A percentile compares a stretch with the other conserved stretches of the same genome.
Evolutionary conservation across 2,888 invertebrate genomes (phyloP).

Genomic region (Hylaea fasciaria): DNA sequence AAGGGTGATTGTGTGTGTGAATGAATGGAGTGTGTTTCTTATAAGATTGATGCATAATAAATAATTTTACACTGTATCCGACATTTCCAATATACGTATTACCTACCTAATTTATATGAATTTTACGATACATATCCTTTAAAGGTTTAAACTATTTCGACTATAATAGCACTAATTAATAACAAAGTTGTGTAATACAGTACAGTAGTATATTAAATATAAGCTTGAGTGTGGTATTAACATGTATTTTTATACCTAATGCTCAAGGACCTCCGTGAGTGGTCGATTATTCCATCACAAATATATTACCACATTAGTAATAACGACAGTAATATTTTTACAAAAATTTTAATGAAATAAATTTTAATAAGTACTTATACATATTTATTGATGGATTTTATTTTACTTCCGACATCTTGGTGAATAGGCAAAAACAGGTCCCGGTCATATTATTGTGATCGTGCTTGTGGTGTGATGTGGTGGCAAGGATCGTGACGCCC

Average conservation of each 20-base stretch:
- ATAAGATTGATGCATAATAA: conserved; percentile 35
- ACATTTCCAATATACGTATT: conserved; percentile 38
- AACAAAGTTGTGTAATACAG: conserved; percentile 37
- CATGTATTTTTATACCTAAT: conserved; percentile 61
- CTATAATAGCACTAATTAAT: conserved; percentile 41
- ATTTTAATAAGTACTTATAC: conserved; percentile 66
- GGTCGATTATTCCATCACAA: conserved; percentile 76
- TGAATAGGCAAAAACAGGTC: no score
- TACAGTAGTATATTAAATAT: conserved; percentile 39
- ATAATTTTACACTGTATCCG: conserved; percentile 31
- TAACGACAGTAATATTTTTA: conserved; percentile 72
- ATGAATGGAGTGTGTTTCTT: conserved; percentile 28
- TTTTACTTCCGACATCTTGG: conserved; percentile 34
- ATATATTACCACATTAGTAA: conserved; percentile 76
- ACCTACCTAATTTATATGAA: conserved; percentile 54
- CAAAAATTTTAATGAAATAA: conserved; percentile 74
- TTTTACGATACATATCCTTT: conserved; percentile 52
- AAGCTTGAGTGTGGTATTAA: conserved; percentile 35
- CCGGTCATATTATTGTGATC: no score
- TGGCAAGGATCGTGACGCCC: no score
- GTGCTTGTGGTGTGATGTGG: no score
- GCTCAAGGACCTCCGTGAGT: conserved; percentile 68
- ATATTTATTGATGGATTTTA: conserved; percentile 55
- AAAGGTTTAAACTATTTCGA: conserved; percentile 35
- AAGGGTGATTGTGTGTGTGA: conserved; percentile 49